Evolutionary conservation across 2,113 vertebrate species (phyloP).

Genomic region (Atrichornis clamosus): DNA sequence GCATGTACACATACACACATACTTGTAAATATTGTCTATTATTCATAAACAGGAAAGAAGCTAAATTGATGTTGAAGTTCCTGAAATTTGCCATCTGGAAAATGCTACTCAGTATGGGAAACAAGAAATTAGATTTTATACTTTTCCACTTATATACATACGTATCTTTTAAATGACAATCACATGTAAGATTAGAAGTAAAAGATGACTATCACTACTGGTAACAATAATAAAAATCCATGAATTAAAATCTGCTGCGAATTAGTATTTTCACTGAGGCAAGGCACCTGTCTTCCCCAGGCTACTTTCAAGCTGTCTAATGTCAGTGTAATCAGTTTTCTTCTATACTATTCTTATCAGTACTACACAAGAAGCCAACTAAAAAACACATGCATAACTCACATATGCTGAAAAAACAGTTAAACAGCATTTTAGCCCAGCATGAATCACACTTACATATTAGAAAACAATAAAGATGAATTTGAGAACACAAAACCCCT

Average conservation of each 20-base stretch:
- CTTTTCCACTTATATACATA: background rate
- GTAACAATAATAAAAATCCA: background rate
- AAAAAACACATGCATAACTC: background rate
- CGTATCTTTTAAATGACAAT: background rate
- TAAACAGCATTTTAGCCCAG: background rate
- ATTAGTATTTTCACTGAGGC: background rate
- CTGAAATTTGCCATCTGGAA: background rate
- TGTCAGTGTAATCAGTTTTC: background rate
- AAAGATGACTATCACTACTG: background rate
- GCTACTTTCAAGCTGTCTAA: background rate
- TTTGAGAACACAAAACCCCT: background rate
- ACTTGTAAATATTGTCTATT: background rate
- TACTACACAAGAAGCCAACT: background rate
- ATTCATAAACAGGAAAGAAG: background rate
- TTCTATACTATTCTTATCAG: background rate
- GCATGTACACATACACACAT: background rate
- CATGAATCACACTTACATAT: background rate
- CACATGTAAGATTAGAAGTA: background rate
- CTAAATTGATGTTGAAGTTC: background rate
- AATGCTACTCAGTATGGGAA: background rate
- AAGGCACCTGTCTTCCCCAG: background rate
- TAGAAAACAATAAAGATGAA: background rate
- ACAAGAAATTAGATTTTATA: background rate
- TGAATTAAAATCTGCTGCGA: background rate
- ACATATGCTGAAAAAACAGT: background rate